Percentiles rank a stretch among this genome's conserved stretches.
phyloP scores from a whole-genome alignment of 2,888 invertebrate species.

The Ennomos erosarius region DNA sequence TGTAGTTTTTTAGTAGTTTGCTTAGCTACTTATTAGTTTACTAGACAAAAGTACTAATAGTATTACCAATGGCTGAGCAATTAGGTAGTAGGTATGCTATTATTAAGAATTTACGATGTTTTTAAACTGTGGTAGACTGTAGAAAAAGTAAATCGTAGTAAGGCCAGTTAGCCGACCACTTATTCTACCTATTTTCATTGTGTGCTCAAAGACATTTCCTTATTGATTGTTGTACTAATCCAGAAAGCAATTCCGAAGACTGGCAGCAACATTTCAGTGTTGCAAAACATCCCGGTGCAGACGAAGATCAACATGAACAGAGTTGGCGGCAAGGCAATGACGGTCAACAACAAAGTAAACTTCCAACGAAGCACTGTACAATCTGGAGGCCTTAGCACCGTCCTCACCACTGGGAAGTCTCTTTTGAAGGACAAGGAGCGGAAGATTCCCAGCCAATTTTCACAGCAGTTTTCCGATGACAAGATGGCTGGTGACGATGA shows the following conservation, averaged over 20 bases:
- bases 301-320: slow-evolving; percentile 71
- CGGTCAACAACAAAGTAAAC: slow-evolving; percentile 68
- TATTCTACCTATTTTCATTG: too few species aligned
- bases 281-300: slow-evolving; percentile 77
- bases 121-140: too few species aligned
- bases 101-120: too few species aligned
- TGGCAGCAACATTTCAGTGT: slow-evolving; percentile 67
- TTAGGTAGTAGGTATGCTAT: too few species aligned
- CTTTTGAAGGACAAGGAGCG: slow-evolving; percentile 92
- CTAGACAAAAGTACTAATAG: too few species aligned
- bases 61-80: too few species aligned
- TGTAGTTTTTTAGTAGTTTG: too few species aligned
- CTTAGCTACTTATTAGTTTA: too few species aligned
- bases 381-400: slow-evolving; percentile 63
- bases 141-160: too few species aligned
- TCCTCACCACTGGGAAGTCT: slow-evolving; percentile 83
- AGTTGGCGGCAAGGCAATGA: slow-evolving; percentile 79
- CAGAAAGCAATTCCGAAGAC: slow-evolving; percentile 59
- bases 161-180: too few species aligned
- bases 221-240: background rate
- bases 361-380: slow-evolving; percentile 60
- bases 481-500: slow-evolving; percentile 94
- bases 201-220: too few species aligned
- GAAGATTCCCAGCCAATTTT: slow-evolving; percentile 76
- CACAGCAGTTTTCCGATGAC: slow-evolving; percentile 73